Evolutionary conservation across 1,140 invertebrate species (phyloP).

Genomic region (Calephelis nemesis): DNA sequence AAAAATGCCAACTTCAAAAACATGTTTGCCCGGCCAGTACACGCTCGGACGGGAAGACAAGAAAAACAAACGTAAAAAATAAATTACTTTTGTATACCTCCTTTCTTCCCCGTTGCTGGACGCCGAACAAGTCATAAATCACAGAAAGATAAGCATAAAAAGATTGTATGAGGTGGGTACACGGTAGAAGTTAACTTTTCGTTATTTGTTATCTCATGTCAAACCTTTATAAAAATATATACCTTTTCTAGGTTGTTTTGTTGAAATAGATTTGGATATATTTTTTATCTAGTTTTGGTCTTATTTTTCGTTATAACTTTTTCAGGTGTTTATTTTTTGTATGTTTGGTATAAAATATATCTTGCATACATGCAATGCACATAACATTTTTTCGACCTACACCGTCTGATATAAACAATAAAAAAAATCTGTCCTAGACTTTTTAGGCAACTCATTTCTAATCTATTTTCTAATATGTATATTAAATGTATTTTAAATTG

Average conservation of each 20-base stretch:
- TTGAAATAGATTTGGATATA: constrained; percentile 10
- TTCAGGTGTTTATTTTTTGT: not conserved
- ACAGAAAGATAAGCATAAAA: constrained; percentile 79
- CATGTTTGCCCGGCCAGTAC: constrained; percentile 72
- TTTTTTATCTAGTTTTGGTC: not conserved
- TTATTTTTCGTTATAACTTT: no score
- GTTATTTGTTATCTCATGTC: constrained; percentile 72
- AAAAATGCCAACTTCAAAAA: constrained; percentile 77
- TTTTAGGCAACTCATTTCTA: no score
- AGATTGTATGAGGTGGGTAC: constrained; percentile 77
- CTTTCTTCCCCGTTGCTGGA: constrained; percentile 77
- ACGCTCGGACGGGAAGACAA: constrained; percentile 72
- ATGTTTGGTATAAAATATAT: not conserved
- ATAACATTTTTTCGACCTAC: no score
- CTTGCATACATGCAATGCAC: no score
- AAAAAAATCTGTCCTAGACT: no score
- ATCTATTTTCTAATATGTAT: no score
- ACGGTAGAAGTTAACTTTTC: constrained; percentile 77
- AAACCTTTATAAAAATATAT: constrained; percentile 54
- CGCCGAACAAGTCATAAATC: constrained; percentile 75
- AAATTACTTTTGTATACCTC: constrained; percentile 79
- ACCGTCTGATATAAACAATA: no score
- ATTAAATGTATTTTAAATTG: no score
- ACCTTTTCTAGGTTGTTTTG: constrained; percentile 12
- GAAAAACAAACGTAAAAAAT: constrained; percentile 77